These are phyloP conservation scores for Plumapathes pennacea DNA, from an alignment of 92 coral and sea anemone genomes.

Conservation along the genomic window DNA sequence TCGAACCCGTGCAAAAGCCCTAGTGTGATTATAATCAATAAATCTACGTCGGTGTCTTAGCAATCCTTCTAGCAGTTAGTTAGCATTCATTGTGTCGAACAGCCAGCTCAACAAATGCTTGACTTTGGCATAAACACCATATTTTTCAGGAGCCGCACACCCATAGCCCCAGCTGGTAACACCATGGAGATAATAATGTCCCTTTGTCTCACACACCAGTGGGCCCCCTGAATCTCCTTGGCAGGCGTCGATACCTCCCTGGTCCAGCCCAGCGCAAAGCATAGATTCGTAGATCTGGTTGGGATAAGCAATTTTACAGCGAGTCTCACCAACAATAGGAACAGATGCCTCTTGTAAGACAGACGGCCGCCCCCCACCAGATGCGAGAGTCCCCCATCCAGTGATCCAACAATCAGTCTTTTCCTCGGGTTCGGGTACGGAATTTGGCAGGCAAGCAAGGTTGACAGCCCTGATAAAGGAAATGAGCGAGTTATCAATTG, in stretches of 20 bases:
- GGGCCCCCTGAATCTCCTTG: conserved; percentile 40
- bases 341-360: conserved; percentile 11
- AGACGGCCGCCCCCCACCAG: conserved; percentile 22
- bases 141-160: conserved; percentile 15
- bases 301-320: conserved; percentile 22
- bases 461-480: conserved; percentile 18
- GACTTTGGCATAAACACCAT: conserved; percentile 24
- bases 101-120: conserved; percentile 10
- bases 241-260: conserved; percentile 27
- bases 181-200: conserved; percentile 21
- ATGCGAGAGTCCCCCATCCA: conserved; percentile 15
- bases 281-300: conserved; percentile 17
- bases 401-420: conserved; percentile 18
- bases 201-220: conserved; percentile 26
- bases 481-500: too few species aligned
- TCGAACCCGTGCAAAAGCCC: too few species aligned
- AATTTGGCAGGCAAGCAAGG: conserved; percentile 13
- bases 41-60: too few species aligned
- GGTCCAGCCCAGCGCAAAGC: conserved; percentile 31
- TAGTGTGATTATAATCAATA: too few species aligned
- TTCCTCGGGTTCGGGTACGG: conserved; percentile 9
- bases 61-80: too few species aligned
- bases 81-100: too few species aligned
- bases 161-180: conserved; percentile 37
- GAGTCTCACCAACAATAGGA: conserved; percentile 12